A percentile compares a stretch with the other conserved stretches of the same genome.
These are phyloP conservation scores for Pseudorhombus dupliciocellatus DNA, from an alignment of 2,113 vertebrate species.

Conservation along the genomic window DNA sequence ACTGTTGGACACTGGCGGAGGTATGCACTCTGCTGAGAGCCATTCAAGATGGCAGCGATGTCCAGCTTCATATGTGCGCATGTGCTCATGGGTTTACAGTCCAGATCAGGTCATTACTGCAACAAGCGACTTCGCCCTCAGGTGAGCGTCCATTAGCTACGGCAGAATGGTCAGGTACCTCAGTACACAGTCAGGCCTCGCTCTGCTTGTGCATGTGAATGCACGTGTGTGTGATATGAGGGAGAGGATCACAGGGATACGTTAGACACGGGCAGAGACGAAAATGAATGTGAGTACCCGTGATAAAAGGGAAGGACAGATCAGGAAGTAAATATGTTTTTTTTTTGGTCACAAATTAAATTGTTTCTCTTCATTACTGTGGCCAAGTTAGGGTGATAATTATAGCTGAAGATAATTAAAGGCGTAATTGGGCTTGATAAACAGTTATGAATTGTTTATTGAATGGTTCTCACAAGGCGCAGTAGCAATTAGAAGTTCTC, in stretches of 20 bases:
- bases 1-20: too few relatives aligned
- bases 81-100: slow-evolving; percentile 11
- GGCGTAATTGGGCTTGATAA: slow-evolving; percentile 70
- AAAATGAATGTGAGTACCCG: slow-evolving; percentile 30
- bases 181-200: slow-evolving; percentile 48
- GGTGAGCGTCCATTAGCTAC: slow-evolving; percentile 49
- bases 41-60: too few relatives aligned
- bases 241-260: slow-evolving; percentile 22
- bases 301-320: not conserved
- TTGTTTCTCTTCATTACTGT: slow-evolving; percentile 60
- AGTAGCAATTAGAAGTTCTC: slow-evolving; percentile 58
- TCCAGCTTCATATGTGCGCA: not conserved
- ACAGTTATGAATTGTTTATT: slow-evolving; percentile 67
- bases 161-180: not conserved
- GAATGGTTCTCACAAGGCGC: slow-evolving; percentile 58
- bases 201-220: slow-evolving; percentile 17
- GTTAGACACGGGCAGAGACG: slow-evolving; percentile 2
- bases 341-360: slow-evolving; percentile 37
- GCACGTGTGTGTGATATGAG: slow-evolving; percentile 19
- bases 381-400: slow-evolving; percentile 56
- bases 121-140: slow-evolving; percentile 68
- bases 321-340: slow-evolving; percentile 15
- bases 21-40: too few relatives aligned
- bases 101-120: slow-evolving; percentile 70
- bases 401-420: slow-evolving; percentile 65